Evolutionary conservation across 37 sponge, comb jelly and placozoan species (phyloP).

Genomic region (Cliona cf. orientalis): DNA sequence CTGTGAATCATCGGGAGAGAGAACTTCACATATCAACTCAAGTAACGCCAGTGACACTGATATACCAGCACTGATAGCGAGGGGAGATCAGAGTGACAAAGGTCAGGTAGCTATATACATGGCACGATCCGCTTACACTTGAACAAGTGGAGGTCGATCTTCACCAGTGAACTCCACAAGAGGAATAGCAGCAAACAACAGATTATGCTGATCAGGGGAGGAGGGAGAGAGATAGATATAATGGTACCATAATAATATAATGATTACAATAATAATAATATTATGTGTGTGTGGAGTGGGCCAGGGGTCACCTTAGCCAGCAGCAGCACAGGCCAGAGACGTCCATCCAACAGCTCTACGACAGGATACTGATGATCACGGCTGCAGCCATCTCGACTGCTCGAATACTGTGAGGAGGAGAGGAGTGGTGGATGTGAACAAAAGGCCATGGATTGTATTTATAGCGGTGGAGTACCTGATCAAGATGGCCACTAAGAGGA

Average conservation of each 20-base stretch:
- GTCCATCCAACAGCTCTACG: conserved; percentile 73
- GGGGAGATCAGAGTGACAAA: background rate
- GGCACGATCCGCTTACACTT: conserved; percentile 47
- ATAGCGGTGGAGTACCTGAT: too few species aligned
- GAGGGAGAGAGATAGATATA: background rate
- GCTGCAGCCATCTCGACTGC: conserved; percentile 67
- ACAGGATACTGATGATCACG: conserved; percentile 51
- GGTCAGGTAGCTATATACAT: background rate
- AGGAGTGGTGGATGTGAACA: too few species aligned
- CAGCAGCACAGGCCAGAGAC: conserved; percentile 88
- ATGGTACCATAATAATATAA: background rate
- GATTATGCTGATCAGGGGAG: conserved; percentile 43
- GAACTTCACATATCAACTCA: too few species aligned
- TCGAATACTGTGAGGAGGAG: conserved; percentile 62
- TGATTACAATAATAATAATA: background rate
- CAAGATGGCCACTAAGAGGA: too few species aligned
- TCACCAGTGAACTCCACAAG: conserved; percentile 49
- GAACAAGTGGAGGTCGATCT: conserved; percentile 53
- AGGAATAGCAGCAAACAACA: conserved; percentile 73
- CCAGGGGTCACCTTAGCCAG: conserved; percentile 62
- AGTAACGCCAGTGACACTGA: conserved; percentile 71
- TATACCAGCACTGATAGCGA: conserved; percentile 59
- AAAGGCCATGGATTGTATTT: too few species aligned
- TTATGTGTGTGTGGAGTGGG: too few species aligned
- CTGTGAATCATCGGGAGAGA: conserved; percentile 48